Evolutionary conservation across 2,113 vertebrate species (phyloP), one percentile per base, ranked within the genome.

Genomic region (Dolichallabes microphthalmus): DNA sequence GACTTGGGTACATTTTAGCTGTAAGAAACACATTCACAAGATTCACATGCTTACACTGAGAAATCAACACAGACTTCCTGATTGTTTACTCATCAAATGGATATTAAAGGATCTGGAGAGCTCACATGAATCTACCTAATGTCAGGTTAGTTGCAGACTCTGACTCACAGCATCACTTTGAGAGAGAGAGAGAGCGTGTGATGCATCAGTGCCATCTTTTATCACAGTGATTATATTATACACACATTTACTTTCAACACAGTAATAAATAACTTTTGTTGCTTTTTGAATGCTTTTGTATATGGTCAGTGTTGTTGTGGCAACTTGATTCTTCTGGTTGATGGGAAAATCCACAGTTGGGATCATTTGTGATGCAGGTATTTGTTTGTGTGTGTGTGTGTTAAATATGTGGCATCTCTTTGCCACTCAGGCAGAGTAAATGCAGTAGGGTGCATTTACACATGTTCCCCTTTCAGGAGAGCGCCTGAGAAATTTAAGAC

Each of bases 361-460:
- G 45, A 84, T 45, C 27, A 57, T 82, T 84, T 64, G 61, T 83
- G 76, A 76, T 83, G 81, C 76, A 80, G 75, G 82, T 84, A 80
- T 87, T 85, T 85, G 83, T 87, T 85, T 86, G 84, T 78, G 57
- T 50, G 84, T 78, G 57, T 50, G 69, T 30, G 60, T 84, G 61
- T 82, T 83, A 83, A 86, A 86, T 73, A 39, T 66, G n/a, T 60
- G 39, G 22, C 74, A 66, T 89, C 61, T 87, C 88, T 89, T 88
- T 85, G 89, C 88, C 86, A 89, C 84, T 82, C 6, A 30, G 73
- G 6, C 61, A 66, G 52, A 87, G 86, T 85, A 93, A 91, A 92
- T 88, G 90, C 87, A 91, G 90, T 88, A 30, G 77, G 53, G 19
- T 64, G 74, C 77, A 32, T 85, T 85, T 69, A 86, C 69, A 90